Percentiles rank a stretch among this genome's conserved stretches.
These are phyloP conservation scores for Formica selysi DNA, from an alignment of 1,140 invertebrate genomes.

Conservation along the genomic window DNA sequence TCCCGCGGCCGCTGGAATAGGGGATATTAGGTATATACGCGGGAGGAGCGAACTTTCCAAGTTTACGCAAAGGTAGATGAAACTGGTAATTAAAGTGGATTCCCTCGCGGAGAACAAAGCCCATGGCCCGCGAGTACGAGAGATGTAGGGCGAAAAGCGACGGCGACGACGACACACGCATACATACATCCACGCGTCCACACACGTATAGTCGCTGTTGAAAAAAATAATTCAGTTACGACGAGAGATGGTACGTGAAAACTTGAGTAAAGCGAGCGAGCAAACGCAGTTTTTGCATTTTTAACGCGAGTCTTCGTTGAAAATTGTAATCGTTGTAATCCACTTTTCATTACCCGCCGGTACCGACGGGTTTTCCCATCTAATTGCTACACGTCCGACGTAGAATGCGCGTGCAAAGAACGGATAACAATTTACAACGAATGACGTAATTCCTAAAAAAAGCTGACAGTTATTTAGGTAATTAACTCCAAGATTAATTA, in stretches of 20 bases:
- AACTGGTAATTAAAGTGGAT: constrained; percentile 65
- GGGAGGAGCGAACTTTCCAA: constrained; percentile 56
- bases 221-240: constrained; percentile 61
- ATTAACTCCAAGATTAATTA: background rate
- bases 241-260: constrained; percentile 53
- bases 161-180: background rate
- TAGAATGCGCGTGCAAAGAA: background rate
- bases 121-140: constrained; percentile 17
- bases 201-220: constrained; percentile 7
- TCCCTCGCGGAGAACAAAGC: constrained; percentile 62
- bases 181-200: no score
- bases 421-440: constrained; percentile 34
- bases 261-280: constrained; percentile 55
- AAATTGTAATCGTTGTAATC: constrained; percentile 62
- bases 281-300: constrained; percentile 56
- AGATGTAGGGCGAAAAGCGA: constrained; percentile 50
- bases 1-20: constrained; percentile 34
- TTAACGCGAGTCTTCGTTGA: constrained; percentile 45
- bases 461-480: no score
- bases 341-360: constrained; percentile 55
- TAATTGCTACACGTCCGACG: constrained; percentile 50
- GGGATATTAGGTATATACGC: constrained; percentile 17
- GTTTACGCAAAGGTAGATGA: constrained; percentile 64
- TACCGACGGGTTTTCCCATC: constrained; percentile 51
- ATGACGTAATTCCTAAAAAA: constrained; percentile 33